Evolutionary conservation across 2,888 invertebrate genomes (phyloP), one percentile per base, ranked within the genome.

Genomic region (Melanostoma scalare): DNA sequence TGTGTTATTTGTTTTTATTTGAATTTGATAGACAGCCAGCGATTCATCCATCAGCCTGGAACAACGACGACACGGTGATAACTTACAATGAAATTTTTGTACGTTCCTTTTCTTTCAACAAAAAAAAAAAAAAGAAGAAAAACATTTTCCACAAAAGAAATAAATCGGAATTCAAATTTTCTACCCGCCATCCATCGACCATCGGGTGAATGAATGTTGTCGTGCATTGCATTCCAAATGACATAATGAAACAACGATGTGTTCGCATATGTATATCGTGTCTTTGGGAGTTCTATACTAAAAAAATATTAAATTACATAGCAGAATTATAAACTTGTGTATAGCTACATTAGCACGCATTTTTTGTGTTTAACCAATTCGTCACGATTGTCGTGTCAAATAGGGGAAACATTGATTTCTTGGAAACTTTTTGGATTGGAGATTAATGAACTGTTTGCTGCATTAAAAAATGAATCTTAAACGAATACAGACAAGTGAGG

Each of bases 191-290:
- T 40, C 42, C 33, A 35, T 35, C 31, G 52, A 31, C 1, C 38
- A 55, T 20, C n/a, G 31, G 44, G 50, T 46, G 56, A 63, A 40
- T 71, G 6, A 63, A 63, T 63, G 46, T 71, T 36, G 38, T 61
- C 77, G 81, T 82, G 81, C 42, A 56, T 50, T 60, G 77, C 77
- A 82, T 82, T 77, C 63, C 38, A 72, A 81, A 63, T 77, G 71
- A 61, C 67, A 42, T 8, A 36, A 46, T 9, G 33, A 58, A 10
- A 46, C 61, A 3, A 35, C 46, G 46, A 5, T 36, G 33, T 55
- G 72, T 65, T 65, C 36, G 36, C 50, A 44, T 56, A 69, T 20
- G 20, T 20, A 20, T 20, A 20, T 20, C 20, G 20, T 20, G 1
- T 72, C 56, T 56, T 58, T 44, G n/a, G 40, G 30, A 52, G 35